Conservation (phyloP, 2,888 invertebrate genomes). For the Acleris literana region DNA sequence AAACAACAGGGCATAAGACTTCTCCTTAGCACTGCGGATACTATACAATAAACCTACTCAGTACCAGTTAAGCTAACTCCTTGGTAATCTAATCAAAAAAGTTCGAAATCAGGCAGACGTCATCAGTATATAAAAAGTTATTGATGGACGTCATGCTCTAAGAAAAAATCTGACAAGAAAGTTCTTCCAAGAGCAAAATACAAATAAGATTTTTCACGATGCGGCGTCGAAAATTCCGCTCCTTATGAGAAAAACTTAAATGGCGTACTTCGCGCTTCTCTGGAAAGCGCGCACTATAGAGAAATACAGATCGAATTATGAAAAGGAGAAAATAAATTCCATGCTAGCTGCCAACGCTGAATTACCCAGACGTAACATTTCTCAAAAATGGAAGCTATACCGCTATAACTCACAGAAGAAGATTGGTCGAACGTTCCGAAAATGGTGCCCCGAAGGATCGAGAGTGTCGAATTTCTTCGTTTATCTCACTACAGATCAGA, state of each 20-base stretch:
- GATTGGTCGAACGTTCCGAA: slow-evolving; percentile 63
- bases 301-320: slow-evolving; percentile 73
- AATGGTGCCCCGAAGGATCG: slow-evolving; percentile 67
- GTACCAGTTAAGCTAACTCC: too few species aligned
- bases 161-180: too few species aligned
- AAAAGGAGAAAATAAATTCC: slow-evolving; percentile 84
- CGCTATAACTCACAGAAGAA: slow-evolving; percentile 66
- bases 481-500: slow-evolving; percentile 74
- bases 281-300: slow-evolving; percentile 82
- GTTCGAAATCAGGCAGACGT: too few species aligned
- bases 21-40: too few species aligned
- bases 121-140: too few species aligned
- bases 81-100: too few species aligned
- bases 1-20: too few species aligned
- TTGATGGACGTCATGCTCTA: too few species aligned
- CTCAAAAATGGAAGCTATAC: slow-evolving; percentile 75
- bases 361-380: slow-evolving; percentile 67
- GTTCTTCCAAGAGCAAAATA: neutral
- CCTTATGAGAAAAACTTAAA: slow-evolving; percentile 47
- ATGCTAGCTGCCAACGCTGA: slow-evolving; percentile 70
- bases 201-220: slow-evolving; percentile 18
- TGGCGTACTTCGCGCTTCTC: slow-evolving; percentile 83
- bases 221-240: slow-evolving; percentile 28
- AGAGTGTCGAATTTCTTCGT: slow-evolving; percentile 58
- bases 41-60: too few species aligned